Evolutionary conservation across 2,113 vertebrate species (phyloP), one percentile per base, ranked within the genome.

Genomic region (Proterorhinus semilunaris): DNA sequence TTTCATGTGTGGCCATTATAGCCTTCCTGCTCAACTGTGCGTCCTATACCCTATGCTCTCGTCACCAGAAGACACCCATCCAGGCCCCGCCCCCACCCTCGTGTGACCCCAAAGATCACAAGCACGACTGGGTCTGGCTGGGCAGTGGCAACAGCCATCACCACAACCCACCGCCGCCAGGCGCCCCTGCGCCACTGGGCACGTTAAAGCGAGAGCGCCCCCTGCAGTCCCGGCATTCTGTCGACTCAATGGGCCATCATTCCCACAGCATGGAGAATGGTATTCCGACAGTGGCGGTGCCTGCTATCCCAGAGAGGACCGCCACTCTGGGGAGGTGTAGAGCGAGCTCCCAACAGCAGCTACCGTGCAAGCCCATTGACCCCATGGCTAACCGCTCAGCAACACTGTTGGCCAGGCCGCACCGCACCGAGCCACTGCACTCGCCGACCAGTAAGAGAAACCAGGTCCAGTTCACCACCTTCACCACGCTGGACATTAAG

Each of bases 361-460:
- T 84, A 16, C 80, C 86, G 73, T 61, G 50, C 36, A 80, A 73
- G 15, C 68, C 67, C 0, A 15, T 86, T 0, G 81, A 91, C 68
- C 71, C 85, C 48, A 69, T 85, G 83, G 76, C 69, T 1, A 76
- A 82, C 55, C 86, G 84, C 2, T 89, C 86, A 0, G 88, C 91
- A 48, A 90, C 91, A 1, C 68, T 92, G 67, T 72, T 91, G 59
- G 83, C 85, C 1, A 93, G 91, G 2, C 94, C 91, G 5, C 71
- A 81, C 13, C 93, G 89, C 58, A 87, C 54, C 0, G 96, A 98
- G 54, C 92, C 93, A 0, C 88, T 95, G 0, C n/a, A 95, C 11
- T 98, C 96, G n/a, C 96, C 96, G 10, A 98, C 97, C 87, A 98
- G 96, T 6, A 98, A 97, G 86, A 91, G 97, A 77, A 98, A 97